Conservation (phyloP, 2,888 invertebrate species). For the Odontothrips loti region DNA sequence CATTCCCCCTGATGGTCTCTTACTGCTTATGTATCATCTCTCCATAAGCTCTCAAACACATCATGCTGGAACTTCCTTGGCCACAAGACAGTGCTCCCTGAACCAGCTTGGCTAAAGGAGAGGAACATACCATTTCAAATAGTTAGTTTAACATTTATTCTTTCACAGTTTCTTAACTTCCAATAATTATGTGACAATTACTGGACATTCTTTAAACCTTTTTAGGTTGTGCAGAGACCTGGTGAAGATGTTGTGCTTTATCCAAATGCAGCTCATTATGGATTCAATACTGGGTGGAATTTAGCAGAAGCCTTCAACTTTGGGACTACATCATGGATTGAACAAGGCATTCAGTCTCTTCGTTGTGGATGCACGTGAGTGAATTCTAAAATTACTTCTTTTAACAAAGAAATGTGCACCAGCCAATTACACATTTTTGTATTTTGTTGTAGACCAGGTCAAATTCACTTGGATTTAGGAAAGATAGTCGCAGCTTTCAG, state of each 20-base stretch:
- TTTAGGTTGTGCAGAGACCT: not conserved
- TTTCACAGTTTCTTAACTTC: not conserved
- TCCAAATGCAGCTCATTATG: not conserved
- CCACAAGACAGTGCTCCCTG: not conserved
- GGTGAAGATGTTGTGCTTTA: not conserved
- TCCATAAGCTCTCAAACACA: not conserved
- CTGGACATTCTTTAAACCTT: not conserved
- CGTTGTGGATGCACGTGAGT: not conserved
- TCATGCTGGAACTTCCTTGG: conserved; percentile 3
- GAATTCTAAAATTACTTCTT: not conserved
- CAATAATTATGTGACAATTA: not conserved
- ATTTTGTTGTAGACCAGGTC: not conserved
- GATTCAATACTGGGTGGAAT: not conserved
- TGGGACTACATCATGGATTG: not conserved
- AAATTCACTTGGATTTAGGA: not conserved
- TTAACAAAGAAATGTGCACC: too few relatives aligned
- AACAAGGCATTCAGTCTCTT: not conserved
- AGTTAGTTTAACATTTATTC: not conserved
- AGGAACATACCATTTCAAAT: not conserved
- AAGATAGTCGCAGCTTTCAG: not conserved
- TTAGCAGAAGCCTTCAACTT: not conserved
- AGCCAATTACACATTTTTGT: not conserved
- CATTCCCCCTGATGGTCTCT: not conserved
- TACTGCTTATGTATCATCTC: not conserved
- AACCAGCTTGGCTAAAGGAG: not conserved